Evolutionary conservation across 2,797 vertebrate species (phyloP).

Genomic region (Tokudaia muenninki): DNA sequence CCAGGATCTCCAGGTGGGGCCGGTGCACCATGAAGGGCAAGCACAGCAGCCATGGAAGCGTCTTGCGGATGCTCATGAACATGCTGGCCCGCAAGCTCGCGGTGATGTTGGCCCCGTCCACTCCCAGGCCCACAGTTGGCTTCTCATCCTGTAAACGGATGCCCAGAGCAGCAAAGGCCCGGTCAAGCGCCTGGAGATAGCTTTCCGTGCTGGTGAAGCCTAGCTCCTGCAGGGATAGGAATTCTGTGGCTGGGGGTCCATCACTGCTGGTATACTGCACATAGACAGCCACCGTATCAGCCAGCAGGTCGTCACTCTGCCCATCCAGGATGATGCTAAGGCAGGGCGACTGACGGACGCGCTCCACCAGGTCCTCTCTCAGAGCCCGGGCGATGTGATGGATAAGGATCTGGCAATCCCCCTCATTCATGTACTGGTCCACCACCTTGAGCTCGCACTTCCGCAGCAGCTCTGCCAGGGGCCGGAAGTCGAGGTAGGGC

Average conservation of each 20-base stretch:
- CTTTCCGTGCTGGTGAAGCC: constrained; percentile 93
- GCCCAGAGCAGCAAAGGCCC: constrained; percentile 94
- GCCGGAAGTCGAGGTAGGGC: constrained; percentile 95
- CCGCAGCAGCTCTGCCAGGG: constrained; percentile 95
- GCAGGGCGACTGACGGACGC: constrained; percentile 95
- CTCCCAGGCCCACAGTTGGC: constrained; percentile 93
- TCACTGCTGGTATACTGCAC: constrained; percentile 95
- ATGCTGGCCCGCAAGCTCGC: constrained; percentile 94
- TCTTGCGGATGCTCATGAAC: constrained; percentile 95
- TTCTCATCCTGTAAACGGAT: constrained; percentile 94
- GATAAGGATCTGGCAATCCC: constrained; percentile 96
- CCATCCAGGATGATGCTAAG: constrained; percentile 97
- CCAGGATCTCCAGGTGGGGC: constrained; percentile 96
- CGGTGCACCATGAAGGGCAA: constrained; percentile 97
- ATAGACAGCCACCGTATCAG: constrained; percentile 95
- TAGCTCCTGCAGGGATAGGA: constrained; percentile 96
- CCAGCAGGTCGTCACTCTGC: constrained; percentile 94
- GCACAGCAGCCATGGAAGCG: constrained; percentile 96
- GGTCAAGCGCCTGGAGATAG: constrained; percentile 95
- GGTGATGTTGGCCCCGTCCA: constrained; percentile 94
- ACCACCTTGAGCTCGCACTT: constrained; percentile 98
- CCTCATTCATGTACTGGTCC: constrained; percentile 98
- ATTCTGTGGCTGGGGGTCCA: constrained; percentile 94
- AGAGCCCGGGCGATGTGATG: constrained; percentile 95
- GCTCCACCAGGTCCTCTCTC: constrained; percentile 95